These are phyloP conservation scores for Poeciliopsis infans DNA, from an alignment of 2,797 vertebrate species.

Conservation along the genomic window DNA sequence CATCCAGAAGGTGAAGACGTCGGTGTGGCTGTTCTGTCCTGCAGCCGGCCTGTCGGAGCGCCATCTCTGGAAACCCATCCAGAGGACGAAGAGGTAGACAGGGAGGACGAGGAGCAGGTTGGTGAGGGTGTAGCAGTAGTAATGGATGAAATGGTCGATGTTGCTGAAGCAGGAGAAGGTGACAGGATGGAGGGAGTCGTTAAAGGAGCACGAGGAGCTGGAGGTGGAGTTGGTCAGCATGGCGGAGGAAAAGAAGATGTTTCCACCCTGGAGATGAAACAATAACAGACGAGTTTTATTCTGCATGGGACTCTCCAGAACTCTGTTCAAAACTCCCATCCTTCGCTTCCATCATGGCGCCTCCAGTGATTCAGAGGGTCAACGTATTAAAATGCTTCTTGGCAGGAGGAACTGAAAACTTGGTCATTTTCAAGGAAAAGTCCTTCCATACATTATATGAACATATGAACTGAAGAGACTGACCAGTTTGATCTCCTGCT, in stretches of 20 bases:
- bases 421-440: no score
- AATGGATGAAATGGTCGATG: not conserved
- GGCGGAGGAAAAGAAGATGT: not conserved
- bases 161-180: not conserved
- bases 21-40: not conserved
- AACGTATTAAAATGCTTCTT: no score
- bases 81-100: conserved; percentile 22
- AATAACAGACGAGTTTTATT: not conserved
- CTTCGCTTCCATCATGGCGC: no score
- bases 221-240: conserved; percentile 10
- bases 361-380: no score
- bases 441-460: no score
- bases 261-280: not conserved
- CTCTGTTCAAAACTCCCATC: no score
- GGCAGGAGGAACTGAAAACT: no score
- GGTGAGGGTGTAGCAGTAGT: fast-evolving
- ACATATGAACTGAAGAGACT: not conserved
- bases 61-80: conserved; percentile 3
- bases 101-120: conserved; percentile 8
- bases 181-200: not conserved
- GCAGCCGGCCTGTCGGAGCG: not conserved
- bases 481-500: not conserved
- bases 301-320: no score
- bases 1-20: conserved; percentile 32
- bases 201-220: not conserved